These are phyloP conservation scores for Sternarchorhynchus goeldii DNA, from an alignment of 2,797 vertebrate genomes.

Conservation along the genomic window DNA sequence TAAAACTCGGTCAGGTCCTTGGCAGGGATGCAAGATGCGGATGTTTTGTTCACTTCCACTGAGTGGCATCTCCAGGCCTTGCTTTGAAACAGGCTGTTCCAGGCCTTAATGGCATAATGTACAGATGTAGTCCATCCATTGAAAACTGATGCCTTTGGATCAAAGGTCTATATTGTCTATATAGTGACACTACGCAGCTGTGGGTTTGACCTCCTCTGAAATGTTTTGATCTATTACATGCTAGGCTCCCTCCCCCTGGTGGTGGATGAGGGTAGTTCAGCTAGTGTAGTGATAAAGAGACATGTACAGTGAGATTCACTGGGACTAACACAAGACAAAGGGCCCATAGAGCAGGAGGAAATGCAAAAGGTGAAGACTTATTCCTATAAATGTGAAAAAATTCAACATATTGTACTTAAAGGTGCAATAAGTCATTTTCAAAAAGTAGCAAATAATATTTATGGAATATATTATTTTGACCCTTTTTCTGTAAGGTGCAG, in stretches of 20 bases:
- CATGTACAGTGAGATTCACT: not conserved
- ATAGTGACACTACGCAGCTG: not conserved
- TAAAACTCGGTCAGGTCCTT: not conserved
- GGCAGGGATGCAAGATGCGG: conserved; percentile 38
- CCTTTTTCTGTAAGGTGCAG: no score
- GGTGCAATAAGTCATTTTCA: no score
- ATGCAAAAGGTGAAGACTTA: no score
- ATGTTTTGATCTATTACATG: not conserved
- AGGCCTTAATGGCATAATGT: no score
- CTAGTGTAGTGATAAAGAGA: not conserved
- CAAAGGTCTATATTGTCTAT: not conserved
- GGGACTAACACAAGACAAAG: no score
- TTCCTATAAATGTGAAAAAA: no score
- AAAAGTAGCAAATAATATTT: no score
- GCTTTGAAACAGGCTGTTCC: not conserved
- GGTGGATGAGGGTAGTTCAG: not conserved
- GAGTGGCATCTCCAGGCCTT: not conserved
- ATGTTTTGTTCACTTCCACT: conserved; percentile 43
- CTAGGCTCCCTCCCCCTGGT: not conserved
- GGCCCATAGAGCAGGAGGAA: no score
- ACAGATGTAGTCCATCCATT: conserved; percentile 1
- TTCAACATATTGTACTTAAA: no score
- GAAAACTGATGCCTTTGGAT: not conserved
- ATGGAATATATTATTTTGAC: no score
- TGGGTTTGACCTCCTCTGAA: not conserved